Base-by-base conservation (phyloP, 2,888 invertebrate genomes). In the Margaritifera margaritifera region DNA sequence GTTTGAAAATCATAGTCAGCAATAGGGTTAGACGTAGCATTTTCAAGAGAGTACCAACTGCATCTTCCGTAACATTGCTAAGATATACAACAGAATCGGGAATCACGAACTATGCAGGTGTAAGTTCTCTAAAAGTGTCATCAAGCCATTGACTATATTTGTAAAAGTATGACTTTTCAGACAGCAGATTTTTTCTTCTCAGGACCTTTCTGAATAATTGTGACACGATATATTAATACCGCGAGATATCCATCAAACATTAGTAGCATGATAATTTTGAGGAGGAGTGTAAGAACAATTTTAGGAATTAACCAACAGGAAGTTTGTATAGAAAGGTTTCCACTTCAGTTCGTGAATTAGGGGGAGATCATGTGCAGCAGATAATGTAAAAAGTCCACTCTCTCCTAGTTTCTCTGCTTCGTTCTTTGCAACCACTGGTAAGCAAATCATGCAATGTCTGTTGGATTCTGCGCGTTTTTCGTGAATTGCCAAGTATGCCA, bases 361-460 rank as follows among this genome's bases (percentile, higher is more conserved):
- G 82, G 8, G 73, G 71, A 8, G 73, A 62, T 11, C 83, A 84
- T 4, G 78, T 68, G 69, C 84, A 84, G 62, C 84, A 94, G 55
- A 69, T 64, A 19, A 75, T 62, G 31, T 62, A n/a, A n/a, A 64
- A 24, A 75, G 75, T n/a, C 61, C 65, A 27, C 54, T 59, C 18
- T 65, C 52, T 1, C 74, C 74, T 20, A 72, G 60, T 6, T 71
- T 63, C 69, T 72, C 70, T 55, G 80, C 57, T 24, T 83, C 77
- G 4, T 72, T 71, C 19, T 80, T 71, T n/a, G 67, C 72, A 15
- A 72, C 75, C 24, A 71, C 64, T 19, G 65, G 64, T 27, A 61
- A 50, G 62, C 83, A 83, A 15, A 83, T 79, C 56, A 78, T 31
- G 31, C 77, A 82, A 64, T 86, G 86, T 5, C 81, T 75, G 1